phyloP scores from a whole-genome alignment of 2,888 invertebrate genomes.

The Lasioglossum morio region DNA sequence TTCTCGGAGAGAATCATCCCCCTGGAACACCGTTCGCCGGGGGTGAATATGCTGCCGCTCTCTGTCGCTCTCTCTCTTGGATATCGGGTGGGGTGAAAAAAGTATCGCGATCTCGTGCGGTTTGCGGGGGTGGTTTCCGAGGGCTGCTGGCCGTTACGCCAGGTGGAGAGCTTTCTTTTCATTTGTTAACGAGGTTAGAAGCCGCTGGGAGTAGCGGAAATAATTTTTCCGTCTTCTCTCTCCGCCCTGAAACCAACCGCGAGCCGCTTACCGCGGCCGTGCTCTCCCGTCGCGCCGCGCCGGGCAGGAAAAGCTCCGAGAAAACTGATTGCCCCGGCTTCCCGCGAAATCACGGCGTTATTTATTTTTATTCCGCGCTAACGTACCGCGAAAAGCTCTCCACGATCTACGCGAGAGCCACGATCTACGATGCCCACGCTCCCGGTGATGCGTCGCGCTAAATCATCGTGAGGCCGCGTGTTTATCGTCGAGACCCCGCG shows the following conservation, averaged over 20 bases:
- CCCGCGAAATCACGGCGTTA: constrained; percentile 64
- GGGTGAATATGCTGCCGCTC: constrained; percentile 21
- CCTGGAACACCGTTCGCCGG: constrained; percentile 28
- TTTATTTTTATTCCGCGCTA: constrained; percentile 66
- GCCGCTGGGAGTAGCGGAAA: constrained; percentile 62
- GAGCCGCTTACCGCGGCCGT: constrained; percentile 29
- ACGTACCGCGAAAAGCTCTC: constrained; percentile 62
- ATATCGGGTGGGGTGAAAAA: neutral
- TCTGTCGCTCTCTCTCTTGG: neutral
- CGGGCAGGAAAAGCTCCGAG: constrained; percentile 35
- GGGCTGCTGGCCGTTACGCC: constrained; percentile 7
- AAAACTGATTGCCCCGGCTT: constrained; percentile 68
- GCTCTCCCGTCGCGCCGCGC: neutral
- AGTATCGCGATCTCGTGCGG: constrained; percentile 10
- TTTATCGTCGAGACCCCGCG: constrained; percentile 29
- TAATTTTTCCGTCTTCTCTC: constrained; percentile 62
- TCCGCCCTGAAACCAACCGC: constrained; percentile 2
- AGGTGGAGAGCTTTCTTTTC: constrained; percentile 64
- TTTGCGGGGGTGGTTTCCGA: constrained; percentile 29
- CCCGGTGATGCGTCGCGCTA: constrained; percentile 51
- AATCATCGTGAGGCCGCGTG: constrained; percentile 53
- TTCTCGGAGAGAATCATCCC: constrained; percentile 60
- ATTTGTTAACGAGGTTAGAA: constrained; percentile 72
- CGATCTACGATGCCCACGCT: constrained; percentile 48
- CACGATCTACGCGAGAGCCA: constrained; percentile 21